Percentiles rank a stretch among this genome's conserved stretches.
Evolutionary conservation across 2,888 invertebrate genomes (phyloP).

Genomic region (Acanthococcus lagerstroemiae): DNA sequence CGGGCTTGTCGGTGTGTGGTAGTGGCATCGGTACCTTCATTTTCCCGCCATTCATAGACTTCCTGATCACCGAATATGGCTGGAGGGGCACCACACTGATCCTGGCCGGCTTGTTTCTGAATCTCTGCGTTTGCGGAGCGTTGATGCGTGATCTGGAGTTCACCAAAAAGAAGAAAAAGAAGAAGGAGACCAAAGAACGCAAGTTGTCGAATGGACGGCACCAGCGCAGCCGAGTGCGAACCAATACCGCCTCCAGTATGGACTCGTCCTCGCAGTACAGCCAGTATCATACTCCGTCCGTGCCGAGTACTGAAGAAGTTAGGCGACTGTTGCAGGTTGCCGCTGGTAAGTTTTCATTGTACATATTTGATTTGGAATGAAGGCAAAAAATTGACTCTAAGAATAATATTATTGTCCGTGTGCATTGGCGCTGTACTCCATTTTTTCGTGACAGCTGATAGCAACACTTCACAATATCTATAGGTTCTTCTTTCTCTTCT

Average conservation of each 20-base stretch:
- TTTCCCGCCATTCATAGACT: constrained; percentile 68
- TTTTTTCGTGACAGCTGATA: too few species aligned
- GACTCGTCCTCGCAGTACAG: constrained; percentile 58
- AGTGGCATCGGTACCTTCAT: constrained; percentile 81
- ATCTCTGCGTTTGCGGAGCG: constrained; percentile 70
- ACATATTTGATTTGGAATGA: too few species aligned
- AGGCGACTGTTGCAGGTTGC: constrained; percentile 37
- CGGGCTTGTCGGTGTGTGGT: constrained; percentile 76
- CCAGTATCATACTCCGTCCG: constrained; percentile 43
- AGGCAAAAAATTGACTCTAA: too few species aligned
- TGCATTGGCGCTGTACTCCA: too few species aligned
- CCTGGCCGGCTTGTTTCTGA: constrained; percentile 67
- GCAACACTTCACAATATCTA: too few species aligned
- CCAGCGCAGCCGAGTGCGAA: constrained; percentile 39
- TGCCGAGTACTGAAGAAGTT: constrained; percentile 38
- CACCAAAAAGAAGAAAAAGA: constrained; percentile 45
- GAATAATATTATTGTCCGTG: too few species aligned
- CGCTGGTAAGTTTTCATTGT: constrained; percentile 35
- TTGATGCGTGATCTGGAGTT: constrained; percentile 68
- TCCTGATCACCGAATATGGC: constrained; percentile 63
- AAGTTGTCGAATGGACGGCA: constrained; percentile 44
- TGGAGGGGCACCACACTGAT: constrained; percentile 78
- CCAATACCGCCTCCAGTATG: constrained; percentile 51
- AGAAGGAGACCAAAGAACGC: constrained; percentile 52
- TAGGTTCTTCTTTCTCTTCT: too few species aligned